Evolutionary conservation across 2,797 vertebrate genomes (phyloP).

Genomic region (Gobio occitaniae): DNA sequence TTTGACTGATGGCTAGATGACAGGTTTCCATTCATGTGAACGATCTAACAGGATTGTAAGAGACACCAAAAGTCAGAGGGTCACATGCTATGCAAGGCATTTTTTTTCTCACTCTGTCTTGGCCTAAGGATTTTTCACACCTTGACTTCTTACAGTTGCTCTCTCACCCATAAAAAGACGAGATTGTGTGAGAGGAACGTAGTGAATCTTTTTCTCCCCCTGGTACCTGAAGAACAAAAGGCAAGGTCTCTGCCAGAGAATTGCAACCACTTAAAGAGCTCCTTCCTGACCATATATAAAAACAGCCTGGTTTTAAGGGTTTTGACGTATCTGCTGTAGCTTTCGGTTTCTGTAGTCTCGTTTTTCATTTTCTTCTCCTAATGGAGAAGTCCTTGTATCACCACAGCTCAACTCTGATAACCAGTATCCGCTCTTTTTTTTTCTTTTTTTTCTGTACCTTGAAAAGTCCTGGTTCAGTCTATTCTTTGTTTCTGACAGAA

Average conservation of each 20-base stretch:
- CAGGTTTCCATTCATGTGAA: slow-evolving; percentile 53
- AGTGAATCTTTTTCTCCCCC: slow-evolving; percentile 54
- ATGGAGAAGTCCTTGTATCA: slow-evolving; percentile 47
- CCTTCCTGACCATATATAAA: slow-evolving; percentile 58
- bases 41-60: slow-evolving; percentile 56
- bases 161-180: slow-evolving; percentile 42
- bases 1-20: slow-evolving; percentile 76
- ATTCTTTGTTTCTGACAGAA: slow-evolving; percentile 29
- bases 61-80: slow-evolving; percentile 61
- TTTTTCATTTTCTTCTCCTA: slow-evolving; percentile 52
- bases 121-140: slow-evolving; percentile 40
- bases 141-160: slow-evolving; percentile 48
- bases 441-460: slow-evolving; percentile 3
- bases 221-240: slow-evolving; percentile 71
- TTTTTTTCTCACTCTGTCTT: slow-evolving; percentile 52
- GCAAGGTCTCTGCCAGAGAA: slow-evolving; percentile 65
- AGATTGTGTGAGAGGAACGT: slow-evolving; percentile 49
- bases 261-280: slow-evolving; percentile 59
- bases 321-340: slow-evolving; percentile 54
- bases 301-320: slow-evolving; percentile 57
- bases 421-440: slow-evolving; percentile 23
- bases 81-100: slow-evolving; percentile 58
- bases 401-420: slow-evolving; percentile 35
- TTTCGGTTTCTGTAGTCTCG: slow-evolving; percentile 49
- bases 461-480: slow-evolving; percentile 37